A percentile compares a stretch with the other conserved stretches of the same genome.
Evolutionary conservation across 2,888 invertebrate genomes (phyloP).

Genomic region (Agonum fuliginosum): DNA sequence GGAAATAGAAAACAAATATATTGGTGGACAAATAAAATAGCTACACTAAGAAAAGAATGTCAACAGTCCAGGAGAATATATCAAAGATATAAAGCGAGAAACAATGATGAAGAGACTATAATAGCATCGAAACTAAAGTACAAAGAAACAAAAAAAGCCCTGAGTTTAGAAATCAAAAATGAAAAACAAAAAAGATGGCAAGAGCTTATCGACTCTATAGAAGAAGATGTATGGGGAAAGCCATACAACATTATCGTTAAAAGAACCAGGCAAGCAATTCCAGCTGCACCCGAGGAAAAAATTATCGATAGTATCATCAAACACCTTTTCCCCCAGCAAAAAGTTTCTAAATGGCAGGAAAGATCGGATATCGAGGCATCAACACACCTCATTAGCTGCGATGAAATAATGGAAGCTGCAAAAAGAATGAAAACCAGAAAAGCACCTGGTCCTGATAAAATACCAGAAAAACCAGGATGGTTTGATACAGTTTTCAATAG

Average conservation of each 20-base stretch:
- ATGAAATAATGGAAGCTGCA: background rate
- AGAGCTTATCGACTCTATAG: background rate
- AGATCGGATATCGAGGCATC: background rate
- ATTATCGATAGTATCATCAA: background rate
- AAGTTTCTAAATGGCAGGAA: background rate
- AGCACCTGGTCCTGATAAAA: background rate
- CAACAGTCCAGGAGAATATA: background rate
- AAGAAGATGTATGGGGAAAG: constrained; percentile 9
- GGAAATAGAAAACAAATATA: background rate
- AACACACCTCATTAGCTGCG: background rate
- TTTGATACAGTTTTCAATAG: background rate
- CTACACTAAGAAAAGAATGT: background rate
- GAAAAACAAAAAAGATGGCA: background rate
- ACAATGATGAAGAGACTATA: background rate
- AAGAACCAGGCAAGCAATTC: background rate
- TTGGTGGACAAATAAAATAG: constrained; percentile 25
- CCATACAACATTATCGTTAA: constrained; percentile 3
- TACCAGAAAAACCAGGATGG: background rate
- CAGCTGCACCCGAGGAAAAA: background rate
- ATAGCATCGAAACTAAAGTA: background rate
- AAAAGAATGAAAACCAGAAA: background rate
- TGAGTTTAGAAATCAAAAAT: background rate
- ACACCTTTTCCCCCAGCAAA: background rate
- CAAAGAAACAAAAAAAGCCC: background rate
- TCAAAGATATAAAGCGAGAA: background rate